A percentile compares a stretch with the other conserved stretches of the same genome.
These are phyloP conservation scores for Lypha dubia DNA, from an alignment of 2,888 invertebrate genomes.

Conservation along the genomic window DNA sequence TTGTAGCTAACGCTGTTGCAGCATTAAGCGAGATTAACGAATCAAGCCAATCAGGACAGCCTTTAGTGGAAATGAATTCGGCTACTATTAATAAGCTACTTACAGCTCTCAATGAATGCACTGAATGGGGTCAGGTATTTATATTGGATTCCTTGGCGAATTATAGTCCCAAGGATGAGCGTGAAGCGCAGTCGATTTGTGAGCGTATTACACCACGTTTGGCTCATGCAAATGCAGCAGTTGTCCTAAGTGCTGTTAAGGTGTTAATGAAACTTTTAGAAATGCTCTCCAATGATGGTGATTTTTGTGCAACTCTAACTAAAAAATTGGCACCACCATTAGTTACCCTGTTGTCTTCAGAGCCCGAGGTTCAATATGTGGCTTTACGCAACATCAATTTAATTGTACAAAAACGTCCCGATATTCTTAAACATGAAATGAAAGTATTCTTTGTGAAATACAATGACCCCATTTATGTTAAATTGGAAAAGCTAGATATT, in stretches of 20 bases:
- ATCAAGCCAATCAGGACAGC: slow-evolving; percentile 96
- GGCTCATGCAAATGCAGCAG: slow-evolving; percentile 99
- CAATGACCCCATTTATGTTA: slow-evolving; percentile 99
- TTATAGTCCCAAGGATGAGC: slow-evolving; percentile 97
- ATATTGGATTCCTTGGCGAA: slow-evolving; percentile 98
- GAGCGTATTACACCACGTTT: slow-evolving; percentile 98
- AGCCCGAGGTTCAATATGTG: slow-evolving; percentile 99
- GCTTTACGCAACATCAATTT: slow-evolving; percentile 99
- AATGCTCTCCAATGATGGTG: slow-evolving; percentile 96
- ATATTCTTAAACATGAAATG: slow-evolving; percentile 99
- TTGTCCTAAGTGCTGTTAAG: slow-evolving; percentile 99
- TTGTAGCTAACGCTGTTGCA: slow-evolving; percentile 99
- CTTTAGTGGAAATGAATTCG: slow-evolving; percentile 97
- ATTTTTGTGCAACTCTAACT: slow-evolving; percentile 95
- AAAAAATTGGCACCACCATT: slow-evolving; percentile 99
- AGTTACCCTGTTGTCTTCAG: slow-evolving; percentile 97
- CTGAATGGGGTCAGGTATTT: slow-evolving; percentile 99
- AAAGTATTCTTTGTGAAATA: slow-evolving; percentile 99
- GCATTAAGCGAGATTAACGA: slow-evolving; percentile 99
- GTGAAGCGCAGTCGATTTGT: slow-evolving; percentile 99
- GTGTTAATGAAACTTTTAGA: slow-evolving; percentile 99
- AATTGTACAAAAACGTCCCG: slow-evolving; percentile 99
- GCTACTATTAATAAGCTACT: slow-evolving; percentile 98
- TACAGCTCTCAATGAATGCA: slow-evolving; percentile 99
- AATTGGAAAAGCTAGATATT: slow-evolving; percentile 98